Evolutionary conservation across 1,140 invertebrate species (phyloP), one percentile per base, ranked within the genome.

Genomic region (Mesaphorura yosii): DNA sequence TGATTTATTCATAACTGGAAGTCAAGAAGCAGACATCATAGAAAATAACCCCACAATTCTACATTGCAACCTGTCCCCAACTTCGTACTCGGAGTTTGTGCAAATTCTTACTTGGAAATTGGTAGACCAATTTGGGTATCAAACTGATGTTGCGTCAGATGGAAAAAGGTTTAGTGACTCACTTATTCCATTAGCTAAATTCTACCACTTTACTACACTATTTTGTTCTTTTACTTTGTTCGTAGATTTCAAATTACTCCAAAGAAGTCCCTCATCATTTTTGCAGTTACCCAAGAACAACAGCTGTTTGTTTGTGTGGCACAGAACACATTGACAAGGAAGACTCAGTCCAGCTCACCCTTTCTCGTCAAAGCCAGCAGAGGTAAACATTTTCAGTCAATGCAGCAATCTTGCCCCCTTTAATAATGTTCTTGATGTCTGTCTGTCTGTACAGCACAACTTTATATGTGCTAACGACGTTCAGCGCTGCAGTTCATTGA

Each of bases 21-120:
- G 71, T 0, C 71, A 70, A 50, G 71, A 73, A 41, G 68, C 68
- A 5, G 72, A 70, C 63, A 70, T 70, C 1, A 71, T 71, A 39
- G 64, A 68, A 27, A 72, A 72, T 7, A 72, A 72, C 58, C 73
- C 73, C 0, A 73, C 72, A 2, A 69, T 60, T 7, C 46, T 60
- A 2, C 25, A 48, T n/a, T 60, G 58, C 51, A 22, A 60, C 37
- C 48, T 60, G n/a, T 47, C 34, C 22, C 53, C 58, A 17, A 48
- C 49, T 15, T 37, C 51, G 14, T 53, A 56, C 27, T 19, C 25
- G 14, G 41, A 56, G 14, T 60, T 56, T 27, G 37, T 52, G 14
- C 42, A 48, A 19, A 48, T 60, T 12, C 41, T 53, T 50, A 29
- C 28, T 4, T 60, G 58, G 58, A 60, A 60, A 34, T 40, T 42